A percentile compares a stretch with the other conserved stretches of the same genome.
Conservation (phyloP, 2,113 vertebrate genomes). For the Zosterops pallidus region DNA sequence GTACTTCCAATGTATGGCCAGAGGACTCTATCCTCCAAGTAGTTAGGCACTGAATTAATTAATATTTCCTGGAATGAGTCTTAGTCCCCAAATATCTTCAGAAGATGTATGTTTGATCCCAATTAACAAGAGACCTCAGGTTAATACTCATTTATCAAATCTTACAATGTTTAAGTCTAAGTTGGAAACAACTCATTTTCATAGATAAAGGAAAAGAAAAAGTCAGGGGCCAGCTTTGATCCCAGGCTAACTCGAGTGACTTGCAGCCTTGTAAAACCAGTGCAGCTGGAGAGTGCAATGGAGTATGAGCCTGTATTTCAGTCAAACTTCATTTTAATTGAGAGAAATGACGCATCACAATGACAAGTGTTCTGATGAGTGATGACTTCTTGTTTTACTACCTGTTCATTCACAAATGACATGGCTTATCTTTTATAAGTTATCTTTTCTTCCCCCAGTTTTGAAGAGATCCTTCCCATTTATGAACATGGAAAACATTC, state of each 20-base stretch:
- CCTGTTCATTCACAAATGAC: neutral
- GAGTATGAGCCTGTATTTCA: neutral
- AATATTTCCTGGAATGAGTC: neutral
- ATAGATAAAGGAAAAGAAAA: neutral
- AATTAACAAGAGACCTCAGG: neutral
- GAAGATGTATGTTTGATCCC: neutral
- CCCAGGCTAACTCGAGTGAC: neutral
- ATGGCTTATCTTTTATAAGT: neutral
- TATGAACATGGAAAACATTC: neutral
- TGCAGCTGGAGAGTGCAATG: neutral
- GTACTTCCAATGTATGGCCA: neutral
- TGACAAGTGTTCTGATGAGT: neutral
- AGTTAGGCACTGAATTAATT: neutral
- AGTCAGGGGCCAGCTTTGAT: neutral
- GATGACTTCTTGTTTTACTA: neutral
- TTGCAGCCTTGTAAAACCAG: neutral
- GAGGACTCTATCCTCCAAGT: neutral
- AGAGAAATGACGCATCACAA: neutral
- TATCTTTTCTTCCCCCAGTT: neutral
- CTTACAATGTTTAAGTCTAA: neutral
- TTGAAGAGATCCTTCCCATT: neutral
- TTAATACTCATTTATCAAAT: slow-evolving; percentile 7
- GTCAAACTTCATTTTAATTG: neutral
- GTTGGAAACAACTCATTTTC: neutral
- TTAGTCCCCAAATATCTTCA: neutral